Evolutionary conservation across 2,888 invertebrate species (phyloP), one percentile per base, ranked within the genome.

Genomic region (Hylaea fasciaria): DNA sequence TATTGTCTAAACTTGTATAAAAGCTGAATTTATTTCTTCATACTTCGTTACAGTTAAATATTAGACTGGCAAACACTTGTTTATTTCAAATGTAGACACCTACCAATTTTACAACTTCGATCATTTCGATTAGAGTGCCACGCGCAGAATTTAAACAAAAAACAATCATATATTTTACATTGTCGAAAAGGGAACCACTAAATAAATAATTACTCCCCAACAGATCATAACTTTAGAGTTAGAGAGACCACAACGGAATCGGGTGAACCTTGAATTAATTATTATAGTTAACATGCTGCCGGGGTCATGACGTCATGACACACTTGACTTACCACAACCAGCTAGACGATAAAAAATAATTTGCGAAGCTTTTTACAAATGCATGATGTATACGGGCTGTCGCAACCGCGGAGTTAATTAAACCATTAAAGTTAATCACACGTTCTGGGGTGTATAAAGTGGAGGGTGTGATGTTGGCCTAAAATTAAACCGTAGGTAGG

Each of bases 181-280:
- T n/a, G n/a, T n/a, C n/a, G n/a, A n/a, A n/a, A n/a, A n/a, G n/a
- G n/a, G n/a, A n/a, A n/a, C n/a, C n/a, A n/a, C n/a, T n/a, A n/a
- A n/a, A n/a, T 5, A 22, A 22, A 22, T 22, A 22, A 22, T 3
- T 22, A 22, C 22, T 22, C 22, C 22, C 22, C 22, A 22, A 22
- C 22, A 22, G 22, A 5, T 5, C 5, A 22, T 22, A 22, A 22
- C 22, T 22, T 22, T 22, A 3, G 22, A 3, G 22, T 22, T 5
- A 22, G 5, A 22, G 22, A 22, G 5, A 22, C 22, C 3, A 22
- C 22, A 5, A 22, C 22, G 22, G 22, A 22, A 22, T 5, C 22
- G 3, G 32, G 32, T 47, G 57, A 37, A 57, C 14, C 41, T 47
- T 58, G 37, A 52, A 58, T 52, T 52, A 58, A 58, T 58, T 39